phyloP scores from a whole-genome alignment of 2,888 invertebrate genomes.

The Thalpophila matura region DNA sequence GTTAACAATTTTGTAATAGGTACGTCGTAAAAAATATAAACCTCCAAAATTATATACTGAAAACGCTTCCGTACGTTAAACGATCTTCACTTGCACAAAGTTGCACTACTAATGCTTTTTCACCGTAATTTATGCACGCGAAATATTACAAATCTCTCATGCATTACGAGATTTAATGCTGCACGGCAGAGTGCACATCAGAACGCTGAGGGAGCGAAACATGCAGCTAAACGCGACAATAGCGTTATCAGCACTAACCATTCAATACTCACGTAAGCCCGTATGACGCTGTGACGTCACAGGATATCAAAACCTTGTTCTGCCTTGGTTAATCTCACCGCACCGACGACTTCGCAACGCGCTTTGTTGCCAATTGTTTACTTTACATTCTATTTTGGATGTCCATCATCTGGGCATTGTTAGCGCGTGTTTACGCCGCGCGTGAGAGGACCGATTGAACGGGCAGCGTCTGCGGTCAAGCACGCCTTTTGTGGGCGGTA shows the following conservation, averaged over 20 bases:
- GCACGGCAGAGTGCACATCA: slow-evolving; percentile 31
- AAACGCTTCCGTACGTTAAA: slow-evolving; percentile 7
- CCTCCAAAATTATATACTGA: slow-evolving; percentile 7
- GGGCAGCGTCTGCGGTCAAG: slow-evolving; percentile 71
- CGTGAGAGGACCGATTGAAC: slow-evolving; percentile 73
- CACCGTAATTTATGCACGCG: slow-evolving; percentile 28
- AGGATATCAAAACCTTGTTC: slow-evolving; percentile 75
- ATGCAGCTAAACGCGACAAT: slow-evolving; percentile 44
- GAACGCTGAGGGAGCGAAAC: slow-evolving; percentile 30
- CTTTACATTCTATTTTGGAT: slow-evolving; percentile 88
- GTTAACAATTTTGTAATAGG: slow-evolving; percentile 18
- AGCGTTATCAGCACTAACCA: slow-evolving; percentile 56
- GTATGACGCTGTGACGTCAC: slow-evolving; percentile 66
- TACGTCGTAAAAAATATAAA: slow-evolving; percentile 21
- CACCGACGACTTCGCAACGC: slow-evolving; percentile 76
- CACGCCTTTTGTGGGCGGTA: slow-evolving; percentile 77
- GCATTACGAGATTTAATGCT: slow-evolving; percentile 46
- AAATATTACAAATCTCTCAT: slow-evolving; percentile 44
- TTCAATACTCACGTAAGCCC: slow-evolving; percentile 64
- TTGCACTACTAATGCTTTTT: slow-evolving; percentile 28
- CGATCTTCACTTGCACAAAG: slow-evolving; percentile 7
- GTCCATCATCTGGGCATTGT: slow-evolving; percentile 90
- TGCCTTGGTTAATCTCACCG: slow-evolving; percentile 82
- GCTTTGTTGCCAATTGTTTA: slow-evolving; percentile 89
- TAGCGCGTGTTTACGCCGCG: slow-evolving; percentile 81